Conservation (phyloP, 2,797 vertebrate genomes). For the Hoplostethus atlanticus region DNA sequence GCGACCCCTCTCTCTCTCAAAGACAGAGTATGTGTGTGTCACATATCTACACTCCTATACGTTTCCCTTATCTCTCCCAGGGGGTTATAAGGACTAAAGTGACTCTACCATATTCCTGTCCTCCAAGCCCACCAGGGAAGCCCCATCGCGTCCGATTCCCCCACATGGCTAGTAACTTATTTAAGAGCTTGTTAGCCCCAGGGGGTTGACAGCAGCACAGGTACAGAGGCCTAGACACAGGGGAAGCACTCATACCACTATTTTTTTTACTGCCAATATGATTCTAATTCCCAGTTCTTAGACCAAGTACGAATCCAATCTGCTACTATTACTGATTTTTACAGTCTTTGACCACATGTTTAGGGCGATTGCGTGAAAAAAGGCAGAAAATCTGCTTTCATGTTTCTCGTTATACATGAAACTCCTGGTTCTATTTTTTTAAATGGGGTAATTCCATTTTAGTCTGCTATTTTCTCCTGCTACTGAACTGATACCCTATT, state of each 20-base stretch:
- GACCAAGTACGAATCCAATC: background rate
- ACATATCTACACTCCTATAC: conserved; percentile 35
- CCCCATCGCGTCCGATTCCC: conserved; percentile 40
- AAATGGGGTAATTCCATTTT: too few species aligned
- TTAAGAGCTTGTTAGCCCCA: conserved; percentile 61
- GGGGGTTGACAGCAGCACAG: conserved; percentile 35
- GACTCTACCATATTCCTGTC: conserved; percentile 32
- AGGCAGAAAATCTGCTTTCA: too few species aligned
- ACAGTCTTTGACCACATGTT: background rate
- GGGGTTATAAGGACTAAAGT: conserved; percentile 43
- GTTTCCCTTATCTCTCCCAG: conserved; percentile 44
- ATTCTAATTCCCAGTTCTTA: conserved; percentile 18
- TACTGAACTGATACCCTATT: background rate
- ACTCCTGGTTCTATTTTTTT: too few species aligned
- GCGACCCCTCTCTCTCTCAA: too few species aligned
- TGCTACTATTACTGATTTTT: background rate
- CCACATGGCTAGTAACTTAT: conserved; percentile 63
- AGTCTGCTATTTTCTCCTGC: background rate
- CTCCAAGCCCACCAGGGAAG: conserved; percentile 40
- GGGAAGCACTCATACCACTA: background rate
- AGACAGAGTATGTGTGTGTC: background rate
- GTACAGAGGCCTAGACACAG: background rate
- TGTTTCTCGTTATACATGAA: too few species aligned
- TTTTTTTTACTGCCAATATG: background rate
- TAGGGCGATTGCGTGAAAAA: background rate